Percentiles rank a stretch among this genome's conserved stretches.
phyloP scores from a whole-genome alignment of 2,888 invertebrate species.

The Pachymerium ferrugineum region DNA sequence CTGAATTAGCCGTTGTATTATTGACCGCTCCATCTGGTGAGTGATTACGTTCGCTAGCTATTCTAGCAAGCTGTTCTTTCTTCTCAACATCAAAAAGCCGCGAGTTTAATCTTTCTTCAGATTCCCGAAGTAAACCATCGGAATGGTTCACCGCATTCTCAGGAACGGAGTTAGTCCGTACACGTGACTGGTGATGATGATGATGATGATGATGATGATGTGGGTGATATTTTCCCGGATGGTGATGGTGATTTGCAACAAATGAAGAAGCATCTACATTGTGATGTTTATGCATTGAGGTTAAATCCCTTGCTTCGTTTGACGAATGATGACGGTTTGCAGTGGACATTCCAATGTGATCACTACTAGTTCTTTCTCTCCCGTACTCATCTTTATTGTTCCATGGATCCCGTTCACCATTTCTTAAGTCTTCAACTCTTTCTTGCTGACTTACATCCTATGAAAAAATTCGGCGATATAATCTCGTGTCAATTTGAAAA shows the following conservation, averaged over 20 bases:
- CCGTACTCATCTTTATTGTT: neutral
- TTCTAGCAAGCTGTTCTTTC: neutral
- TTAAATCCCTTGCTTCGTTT: neutral
- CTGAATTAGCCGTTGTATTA: neutral
- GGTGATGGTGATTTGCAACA: neutral
- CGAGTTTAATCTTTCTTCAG: neutral
- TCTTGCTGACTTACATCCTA: neutral
- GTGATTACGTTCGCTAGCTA: neutral
- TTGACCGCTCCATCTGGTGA: neutral
- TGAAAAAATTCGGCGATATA: neutral
- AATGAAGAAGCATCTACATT: neutral
- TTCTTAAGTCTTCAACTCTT: neutral
- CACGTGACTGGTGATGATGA: neutral
- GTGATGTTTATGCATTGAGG: neutral
- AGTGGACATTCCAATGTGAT: neutral
- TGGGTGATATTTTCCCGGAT: constrained; percentile 1
- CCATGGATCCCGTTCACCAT: neutral
- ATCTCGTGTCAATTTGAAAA: neutral
- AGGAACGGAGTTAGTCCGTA: neutral
- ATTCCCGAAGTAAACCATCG: neutral
- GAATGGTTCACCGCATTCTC: neutral
- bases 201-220: neutral
- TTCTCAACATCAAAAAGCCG: neutral
- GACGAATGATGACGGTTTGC: neutral
- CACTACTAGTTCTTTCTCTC: neutral